phyloP scores from a whole-genome alignment of 2,797 vertebrate species.

The Lerista edwardsae region DNA sequence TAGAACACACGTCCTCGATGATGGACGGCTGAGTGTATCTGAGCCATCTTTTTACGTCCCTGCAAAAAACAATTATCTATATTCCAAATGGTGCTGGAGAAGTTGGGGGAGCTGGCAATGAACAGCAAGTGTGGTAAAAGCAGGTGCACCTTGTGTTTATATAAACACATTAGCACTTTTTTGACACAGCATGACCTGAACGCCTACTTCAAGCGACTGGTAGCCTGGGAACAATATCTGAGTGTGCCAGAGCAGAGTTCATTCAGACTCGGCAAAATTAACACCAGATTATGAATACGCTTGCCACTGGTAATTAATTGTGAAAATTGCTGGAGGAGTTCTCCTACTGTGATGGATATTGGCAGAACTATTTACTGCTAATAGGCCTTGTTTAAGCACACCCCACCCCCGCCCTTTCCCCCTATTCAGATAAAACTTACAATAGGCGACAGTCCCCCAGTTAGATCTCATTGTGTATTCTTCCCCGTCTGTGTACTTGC shows the following conservation, averaged over 20 bases:
- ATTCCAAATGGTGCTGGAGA: slow-evolving; percentile 47
- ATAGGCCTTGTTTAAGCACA: slow-evolving; percentile 83
- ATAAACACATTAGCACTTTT: slow-evolving; percentile 74
- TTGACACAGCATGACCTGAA: slow-evolving; percentile 73
- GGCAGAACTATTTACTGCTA: slow-evolving; percentile 80
- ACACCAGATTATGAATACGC: slow-evolving; percentile 83
- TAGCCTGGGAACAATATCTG: slow-evolving; percentile 76
- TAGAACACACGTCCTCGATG: slow-evolving; percentile 24
- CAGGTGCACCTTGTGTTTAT: slow-evolving; percentile 69
- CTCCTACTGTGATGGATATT: slow-evolving; percentile 79
- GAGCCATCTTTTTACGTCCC: slow-evolving; percentile 27
- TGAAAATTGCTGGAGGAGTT: slow-evolving; percentile 74
- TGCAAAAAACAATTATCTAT: slow-evolving; percentile 41
- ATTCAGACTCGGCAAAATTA: slow-evolving; percentile 83
- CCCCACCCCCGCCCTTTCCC: slow-evolving; percentile 72
- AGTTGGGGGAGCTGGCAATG: slow-evolving; percentile 38
- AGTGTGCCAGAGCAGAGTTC: slow-evolving; percentile 72
- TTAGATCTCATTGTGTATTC: slow-evolving; percentile 60
- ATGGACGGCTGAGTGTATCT: slow-evolving; percentile 24
- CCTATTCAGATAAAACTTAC: slow-evolving; percentile 63
- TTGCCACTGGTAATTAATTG: slow-evolving; percentile 78
- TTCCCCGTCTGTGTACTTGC: slow-evolving; percentile 63
- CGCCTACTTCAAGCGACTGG: slow-evolving; percentile 69
- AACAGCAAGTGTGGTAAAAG: slow-evolving; percentile 66
- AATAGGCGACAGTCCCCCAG: slow-evolving; percentile 56